phyloP scores from a whole-genome alignment of 2,797 vertebrate genomes.

The Gymnodraco acuticeps region DNA sequence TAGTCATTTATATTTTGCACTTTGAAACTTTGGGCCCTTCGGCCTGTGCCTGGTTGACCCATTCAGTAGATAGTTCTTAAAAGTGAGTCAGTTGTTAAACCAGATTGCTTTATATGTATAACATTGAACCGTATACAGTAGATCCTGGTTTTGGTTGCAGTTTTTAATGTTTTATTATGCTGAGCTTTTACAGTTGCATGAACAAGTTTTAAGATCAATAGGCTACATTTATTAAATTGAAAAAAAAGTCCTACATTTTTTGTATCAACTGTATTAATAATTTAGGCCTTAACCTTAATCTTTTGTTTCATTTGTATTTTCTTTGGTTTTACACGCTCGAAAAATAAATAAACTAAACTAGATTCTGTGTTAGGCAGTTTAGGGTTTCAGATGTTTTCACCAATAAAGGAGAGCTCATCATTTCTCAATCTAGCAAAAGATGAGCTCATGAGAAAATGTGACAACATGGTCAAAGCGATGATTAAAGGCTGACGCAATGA shows the following conservation, averaged over 20 bases:
- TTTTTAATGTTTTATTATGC: too few species aligned
- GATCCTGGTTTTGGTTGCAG: not conserved
- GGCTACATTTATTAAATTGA: not conserved
- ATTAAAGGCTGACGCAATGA: conserved; percentile 21
- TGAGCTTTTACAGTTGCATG: not conserved
- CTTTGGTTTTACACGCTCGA: too few species aligned
- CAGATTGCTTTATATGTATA: not conserved
- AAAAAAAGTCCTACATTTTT: not conserved
- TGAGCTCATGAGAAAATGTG: conserved; percentile 7
- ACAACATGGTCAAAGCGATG: not conserved
- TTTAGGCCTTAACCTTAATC: not conserved
- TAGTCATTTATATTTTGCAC: too few species aligned
- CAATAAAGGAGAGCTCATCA: not conserved
- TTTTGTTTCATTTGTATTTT: too few species aligned
- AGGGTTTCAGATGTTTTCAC: not conserved
- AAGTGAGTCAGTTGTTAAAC: not conserved
- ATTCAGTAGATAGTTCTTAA: not conserved
- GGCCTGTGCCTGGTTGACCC: too few species aligned
- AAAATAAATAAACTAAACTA: too few species aligned
- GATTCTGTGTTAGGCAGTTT: not conserved
- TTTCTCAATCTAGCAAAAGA: conserved; percentile 27
- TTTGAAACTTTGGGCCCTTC: too few species aligned
- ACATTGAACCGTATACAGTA: not conserved
- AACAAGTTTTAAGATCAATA: not conserved
- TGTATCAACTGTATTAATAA: not conserved